Evolutionary conservation across 2,797 vertebrate genomes (phyloP).

Genomic region (Ctenochaetus hawaiiensis): DNA sequence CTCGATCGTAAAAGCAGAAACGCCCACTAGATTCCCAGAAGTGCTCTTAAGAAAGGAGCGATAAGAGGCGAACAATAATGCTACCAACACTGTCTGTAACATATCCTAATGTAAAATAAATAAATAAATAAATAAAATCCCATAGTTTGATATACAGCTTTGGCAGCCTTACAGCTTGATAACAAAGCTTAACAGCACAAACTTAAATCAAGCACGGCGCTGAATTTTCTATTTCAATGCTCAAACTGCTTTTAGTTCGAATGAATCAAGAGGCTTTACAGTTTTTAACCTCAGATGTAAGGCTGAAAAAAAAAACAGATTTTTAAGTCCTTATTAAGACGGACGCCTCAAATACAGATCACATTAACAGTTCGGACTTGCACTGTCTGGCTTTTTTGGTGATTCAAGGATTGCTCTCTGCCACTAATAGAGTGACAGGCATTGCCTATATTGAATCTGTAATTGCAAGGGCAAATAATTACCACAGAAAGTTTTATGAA

Average conservation of each 20-base stretch:
- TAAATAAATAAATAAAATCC: not conserved
- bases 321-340: not conserved
- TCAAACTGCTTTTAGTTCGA: conserved; percentile 5
- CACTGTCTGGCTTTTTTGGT: not conserved
- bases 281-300: not conserved
- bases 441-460: not conserved
- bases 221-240: conserved; percentile 3
- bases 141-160: not conserved
- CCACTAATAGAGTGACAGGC: not conserved
- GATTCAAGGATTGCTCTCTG: not conserved
- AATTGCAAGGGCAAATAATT: not conserved
- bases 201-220: not conserved
- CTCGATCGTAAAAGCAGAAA: conserved; percentile 30
- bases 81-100: not conserved
- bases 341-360: not conserved
- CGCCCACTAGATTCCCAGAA: conserved; percentile 40
- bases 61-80: not conserved
- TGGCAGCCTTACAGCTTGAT: not conserved
- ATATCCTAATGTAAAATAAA: not conserved
- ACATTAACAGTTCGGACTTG: not conserved
- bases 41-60: conserved; percentile 46
- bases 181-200: conserved; percentile 2
- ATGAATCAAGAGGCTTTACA: conserved; percentile 8
- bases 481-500: not conserved
- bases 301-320: not conserved